phyloP scores from a whole-genome alignment of 2,113 vertebrate genomes.

The Platichthys stellatus region DNA sequence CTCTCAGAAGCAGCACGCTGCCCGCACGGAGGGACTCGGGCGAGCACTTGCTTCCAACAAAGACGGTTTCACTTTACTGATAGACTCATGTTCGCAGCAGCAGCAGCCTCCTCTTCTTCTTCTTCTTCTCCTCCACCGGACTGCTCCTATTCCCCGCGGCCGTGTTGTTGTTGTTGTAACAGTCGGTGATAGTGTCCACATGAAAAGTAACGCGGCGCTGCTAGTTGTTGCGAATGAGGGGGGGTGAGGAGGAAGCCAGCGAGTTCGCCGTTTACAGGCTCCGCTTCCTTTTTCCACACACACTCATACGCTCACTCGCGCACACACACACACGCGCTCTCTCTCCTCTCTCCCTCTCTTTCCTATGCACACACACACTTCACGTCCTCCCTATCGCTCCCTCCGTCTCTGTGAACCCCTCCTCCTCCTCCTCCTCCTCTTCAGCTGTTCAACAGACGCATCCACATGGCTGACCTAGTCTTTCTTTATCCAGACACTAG shows the following conservation, averaged over 20 bases:
- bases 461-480: slow-evolving; percentile 92
- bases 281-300: slow-evolving; percentile 82
- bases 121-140: slow-evolving; percentile 8
- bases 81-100: slow-evolving; percentile 65
- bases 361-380: slow-evolving; percentile 64
- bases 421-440: slow-evolving; percentile 69
- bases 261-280: slow-evolving; percentile 83
- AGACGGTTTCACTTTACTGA: slow-evolving; percentile 84
- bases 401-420: slow-evolving; percentile 70
- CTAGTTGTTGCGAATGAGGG: slow-evolving; percentile 66
- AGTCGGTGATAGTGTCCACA: slow-evolving; percentile 65
- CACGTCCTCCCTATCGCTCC: slow-evolving; percentile 72
- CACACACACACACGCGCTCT: slow-evolving; percentile 29
- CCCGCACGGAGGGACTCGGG: slow-evolving; percentile 62
- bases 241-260: slow-evolving; percentile 73
- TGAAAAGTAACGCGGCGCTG: slow-evolving; percentile 71
- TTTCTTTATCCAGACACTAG: slow-evolving; percentile 86
- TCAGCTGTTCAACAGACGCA: slow-evolving; percentile 88
- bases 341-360: slow-evolving; percentile 57
- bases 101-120: too few relatives aligned
- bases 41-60: slow-evolving; percentile 88
- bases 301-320: slow-evolving; percentile 35
- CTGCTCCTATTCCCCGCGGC: slow-evolving; percentile 56
- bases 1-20: slow-evolving; percentile 59
- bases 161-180: slow-evolving; percentile 56